Percentiles rank a stretch among this genome's conserved stretches.
Evolutionary conservation across 2,888 invertebrate species (phyloP).

Genomic region (Eilema caniola): DNA sequence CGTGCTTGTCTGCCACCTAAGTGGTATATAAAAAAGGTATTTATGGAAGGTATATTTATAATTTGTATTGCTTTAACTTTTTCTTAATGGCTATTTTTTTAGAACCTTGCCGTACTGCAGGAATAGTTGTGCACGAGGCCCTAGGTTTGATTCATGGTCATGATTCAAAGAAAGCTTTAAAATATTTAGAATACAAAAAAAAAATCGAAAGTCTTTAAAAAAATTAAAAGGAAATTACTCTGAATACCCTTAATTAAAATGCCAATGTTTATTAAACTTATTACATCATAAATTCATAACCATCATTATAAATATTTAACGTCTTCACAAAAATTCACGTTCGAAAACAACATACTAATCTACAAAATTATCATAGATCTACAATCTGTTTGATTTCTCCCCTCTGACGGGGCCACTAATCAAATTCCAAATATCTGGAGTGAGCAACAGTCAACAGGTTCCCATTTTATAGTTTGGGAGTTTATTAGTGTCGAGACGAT

Average conservation of each 20-base stretch:
- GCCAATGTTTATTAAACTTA: not conserved
- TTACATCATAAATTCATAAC: not conserved
- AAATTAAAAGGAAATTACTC: too few species aligned
- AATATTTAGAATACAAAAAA: not conserved
- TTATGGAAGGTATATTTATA: too few species aligned
- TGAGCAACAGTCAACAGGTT: slow-evolving; percentile 22
- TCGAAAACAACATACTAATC: slow-evolving; percentile 1
- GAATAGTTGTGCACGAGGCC: not conserved
- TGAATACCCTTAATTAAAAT: not conserved
- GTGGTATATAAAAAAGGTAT: too few species aligned
- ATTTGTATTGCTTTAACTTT: too few species aligned
- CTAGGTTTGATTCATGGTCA: not conserved
- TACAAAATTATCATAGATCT: slow-evolving; percentile 2
- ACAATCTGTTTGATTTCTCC: not conserved
- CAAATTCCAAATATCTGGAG: slow-evolving; percentile 18
- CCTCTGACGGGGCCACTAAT: slow-evolving; percentile 15
- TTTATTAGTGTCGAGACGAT: not conserved
- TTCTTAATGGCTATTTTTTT: too few species aligned
- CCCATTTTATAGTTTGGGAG: slow-evolving; percentile 8
- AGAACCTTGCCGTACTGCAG: too few species aligned
- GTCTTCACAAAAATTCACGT: not conserved
- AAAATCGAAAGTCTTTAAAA: too few species aligned
- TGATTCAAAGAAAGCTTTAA: not conserved
- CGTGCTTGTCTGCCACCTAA: too few species aligned
- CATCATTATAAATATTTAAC: not conserved